Evolutionary conservation across 2,113 vertebrate genomes (phyloP).

Genomic region (Morone chrysops): DNA sequence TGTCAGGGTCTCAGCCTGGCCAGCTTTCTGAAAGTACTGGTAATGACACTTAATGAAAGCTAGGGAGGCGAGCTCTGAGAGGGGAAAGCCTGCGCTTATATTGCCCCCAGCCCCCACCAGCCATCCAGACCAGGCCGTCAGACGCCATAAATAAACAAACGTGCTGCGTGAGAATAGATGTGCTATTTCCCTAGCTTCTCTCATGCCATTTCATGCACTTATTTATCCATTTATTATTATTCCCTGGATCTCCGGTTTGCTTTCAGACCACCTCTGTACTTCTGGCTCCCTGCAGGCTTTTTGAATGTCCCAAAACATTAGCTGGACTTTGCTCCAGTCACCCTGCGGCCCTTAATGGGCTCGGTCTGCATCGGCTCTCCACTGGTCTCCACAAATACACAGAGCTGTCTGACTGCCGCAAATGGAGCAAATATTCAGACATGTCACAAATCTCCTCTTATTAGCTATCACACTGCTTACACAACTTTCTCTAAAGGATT

Average conservation of each 20-base stretch:
- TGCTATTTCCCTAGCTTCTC: constrained; percentile 60
- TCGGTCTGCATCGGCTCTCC: constrained; percentile 46
- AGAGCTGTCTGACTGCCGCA: constrained; percentile 19
- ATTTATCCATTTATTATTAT: constrained; percentile 76
- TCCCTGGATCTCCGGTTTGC: constrained; percentile 53
- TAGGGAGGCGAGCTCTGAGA: constrained; percentile 62
- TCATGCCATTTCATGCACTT: constrained; percentile 62
- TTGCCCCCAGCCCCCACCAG: constrained; percentile 49
- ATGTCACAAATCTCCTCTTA: constrained; percentile 38
- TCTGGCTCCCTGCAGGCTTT: constrained; percentile 62
- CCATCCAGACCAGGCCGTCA: constrained; percentile 52
- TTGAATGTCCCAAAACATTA: constrained; percentile 73
- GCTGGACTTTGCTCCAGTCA: constrained; percentile 60
- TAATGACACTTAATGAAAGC: constrained; percentile 86
- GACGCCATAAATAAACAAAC: constrained; percentile 82
- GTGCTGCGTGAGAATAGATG: constrained; percentile 62
- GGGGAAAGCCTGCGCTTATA: constrained; percentile 51
- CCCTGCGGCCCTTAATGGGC: constrained; percentile 54
- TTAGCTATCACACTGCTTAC: constrained; percentile 44
- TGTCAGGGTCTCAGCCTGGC: constrained; percentile 77
- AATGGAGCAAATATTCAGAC: constrained; percentile 35
- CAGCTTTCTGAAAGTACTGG: constrained; percentile 75
- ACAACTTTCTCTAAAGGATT: constrained; percentile 44
- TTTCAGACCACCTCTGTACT: constrained; percentile 54
- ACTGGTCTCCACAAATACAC: constrained; percentile 34